A percentile compares a stretch with the other conserved stretches of the same genome.
phyloP scores from a whole-genome alignment of 2,888 invertebrate genomes.

The Xestia sexstrigata region DNA sequence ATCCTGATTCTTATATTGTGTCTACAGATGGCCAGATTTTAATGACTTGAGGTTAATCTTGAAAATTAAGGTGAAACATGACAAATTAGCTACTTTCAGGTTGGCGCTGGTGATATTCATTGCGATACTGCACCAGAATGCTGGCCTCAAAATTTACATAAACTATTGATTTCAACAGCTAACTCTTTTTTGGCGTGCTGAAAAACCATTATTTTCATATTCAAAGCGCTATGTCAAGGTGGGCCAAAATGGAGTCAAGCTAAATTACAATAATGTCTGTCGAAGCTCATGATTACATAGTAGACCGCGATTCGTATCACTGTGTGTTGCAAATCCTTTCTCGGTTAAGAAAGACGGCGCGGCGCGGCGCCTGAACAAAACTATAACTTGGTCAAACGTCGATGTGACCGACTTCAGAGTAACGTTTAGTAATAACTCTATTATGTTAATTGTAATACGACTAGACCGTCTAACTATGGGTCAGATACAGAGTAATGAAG shows the following conservation, averaged over 20 bases:
- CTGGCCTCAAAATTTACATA: constrained; percentile 29
- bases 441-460: constrained; percentile 22
- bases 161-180: constrained; percentile 49
- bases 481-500: neutral
- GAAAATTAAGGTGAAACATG: neutral
- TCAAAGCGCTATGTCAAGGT: constrained; percentile 33
- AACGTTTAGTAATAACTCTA: constrained; percentile 31
- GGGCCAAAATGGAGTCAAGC: constrained; percentile 9
- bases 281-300: constrained; percentile 23
- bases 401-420: constrained; percentile 33
- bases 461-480: neutral
- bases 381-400: constrained; percentile 35
- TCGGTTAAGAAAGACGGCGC: constrained; percentile 52
- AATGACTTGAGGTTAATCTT: neutral
- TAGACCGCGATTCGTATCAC: constrained; percentile 30
- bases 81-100: neutral
- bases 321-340: constrained; percentile 52
- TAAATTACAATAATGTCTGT: constrained; percentile 10
- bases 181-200: constrained; percentile 40
- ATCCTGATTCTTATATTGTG: neutral
- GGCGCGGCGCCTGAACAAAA: constrained; percentile 22
- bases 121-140: constrained; percentile 15
- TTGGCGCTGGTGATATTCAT: neutral
- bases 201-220: constrained; percentile 32
- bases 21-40: neutral